Base-by-base conservation (phyloP, 64 coral and sea anemone genomes). In the Astreopora myriophthalma region DNA sequence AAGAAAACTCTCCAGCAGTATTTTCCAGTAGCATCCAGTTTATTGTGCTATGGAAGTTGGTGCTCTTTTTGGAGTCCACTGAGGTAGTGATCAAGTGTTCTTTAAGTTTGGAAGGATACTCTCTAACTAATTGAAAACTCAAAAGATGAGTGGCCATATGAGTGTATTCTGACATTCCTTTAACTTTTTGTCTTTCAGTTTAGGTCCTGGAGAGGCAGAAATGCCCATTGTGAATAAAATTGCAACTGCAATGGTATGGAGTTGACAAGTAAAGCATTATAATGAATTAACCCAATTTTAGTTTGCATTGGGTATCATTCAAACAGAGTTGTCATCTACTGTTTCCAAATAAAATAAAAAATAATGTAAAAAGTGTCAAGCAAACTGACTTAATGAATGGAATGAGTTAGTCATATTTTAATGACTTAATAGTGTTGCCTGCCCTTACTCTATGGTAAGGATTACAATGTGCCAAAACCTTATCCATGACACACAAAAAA, bases 141-240 rank as follows among this genome's bases (percentile, higher is more conserved):
- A 16, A 44, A 44, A 55, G 51, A 55, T 55, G 10, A 16, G 13
- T 55, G 17, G 10, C 17, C 51, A 13, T 55, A 16, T 55, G 3
- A 16, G 8, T 16, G 51, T 3, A 13, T 3, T 16, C 12, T 55
- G 51, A 13, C 8, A 13, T 55, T 55, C 8, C 10, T 83, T 48
- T 52, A 17, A 17, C 14, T 86, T 38, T 19, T 44, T 71, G 28
- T 90, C 60, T 81, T 70, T 80, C 89, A 73, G 76, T 31, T 25
- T 37, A 32, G 49, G 85, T 23, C 39, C 57, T 49, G 85, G 61
- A 63, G 90, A 90, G 20, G 79, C 90, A 46, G 95, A 96, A 36
- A 82, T 96, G 3, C 95, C 95, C 2, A 96, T 96, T 74, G 95
- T 96, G 17, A 96, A 94, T 57, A 96, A 92, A 73, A 96, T 96